Percentiles rank a stretch among this genome's conserved stretches.
Evolutionary conservation across 2,113 vertebrate genomes (phyloP).

Genomic region (Periophthalmus modestus): DNA sequence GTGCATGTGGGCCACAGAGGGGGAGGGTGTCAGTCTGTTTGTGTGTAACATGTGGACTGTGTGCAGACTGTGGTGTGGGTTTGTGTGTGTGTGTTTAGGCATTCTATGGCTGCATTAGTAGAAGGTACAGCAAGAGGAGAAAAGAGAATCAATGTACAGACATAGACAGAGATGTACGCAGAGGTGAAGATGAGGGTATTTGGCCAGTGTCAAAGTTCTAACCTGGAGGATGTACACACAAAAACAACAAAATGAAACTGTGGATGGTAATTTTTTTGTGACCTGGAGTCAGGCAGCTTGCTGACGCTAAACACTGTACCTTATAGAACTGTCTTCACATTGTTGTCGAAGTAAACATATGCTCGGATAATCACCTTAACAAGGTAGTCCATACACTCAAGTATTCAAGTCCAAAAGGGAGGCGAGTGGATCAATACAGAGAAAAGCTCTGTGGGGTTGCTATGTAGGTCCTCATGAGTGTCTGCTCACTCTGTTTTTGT

Average conservation of each 20-base stretch:
- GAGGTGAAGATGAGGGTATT: constrained; percentile 42
- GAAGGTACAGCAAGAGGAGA: constrained; percentile 47
- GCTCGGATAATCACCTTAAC: background rate
- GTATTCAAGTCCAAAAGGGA: constrained; percentile 54
- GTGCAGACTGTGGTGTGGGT: constrained; percentile 16
- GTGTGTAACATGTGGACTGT: constrained; percentile 17
- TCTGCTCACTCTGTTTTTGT: background rate
- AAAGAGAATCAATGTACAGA: constrained; percentile 58
- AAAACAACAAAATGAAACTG: constrained; percentile 1
- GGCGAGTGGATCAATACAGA: constrained; percentile 60
- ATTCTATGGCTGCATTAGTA: constrained; percentile 39
- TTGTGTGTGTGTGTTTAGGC: constrained; percentile 57
- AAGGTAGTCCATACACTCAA: constrained; percentile 12
- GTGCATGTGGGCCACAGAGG: constrained; percentile 23
- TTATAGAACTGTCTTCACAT: background rate
- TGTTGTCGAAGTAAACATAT: background rate
- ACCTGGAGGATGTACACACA: constrained; percentile 41
- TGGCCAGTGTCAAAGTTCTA: constrained; percentile 53
- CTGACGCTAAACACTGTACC: background rate
- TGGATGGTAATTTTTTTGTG: background rate
- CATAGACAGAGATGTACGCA: constrained; percentile 30
- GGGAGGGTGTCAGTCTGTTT: constrained; percentile 17
- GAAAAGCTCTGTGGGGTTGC: background rate
- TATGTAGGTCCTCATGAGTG: background rate
- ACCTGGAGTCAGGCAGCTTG: constrained; percentile 6